phyloP scores from a whole-genome alignment of 1,140 invertebrate species.

The Contarinia nasturtii region DNA sequence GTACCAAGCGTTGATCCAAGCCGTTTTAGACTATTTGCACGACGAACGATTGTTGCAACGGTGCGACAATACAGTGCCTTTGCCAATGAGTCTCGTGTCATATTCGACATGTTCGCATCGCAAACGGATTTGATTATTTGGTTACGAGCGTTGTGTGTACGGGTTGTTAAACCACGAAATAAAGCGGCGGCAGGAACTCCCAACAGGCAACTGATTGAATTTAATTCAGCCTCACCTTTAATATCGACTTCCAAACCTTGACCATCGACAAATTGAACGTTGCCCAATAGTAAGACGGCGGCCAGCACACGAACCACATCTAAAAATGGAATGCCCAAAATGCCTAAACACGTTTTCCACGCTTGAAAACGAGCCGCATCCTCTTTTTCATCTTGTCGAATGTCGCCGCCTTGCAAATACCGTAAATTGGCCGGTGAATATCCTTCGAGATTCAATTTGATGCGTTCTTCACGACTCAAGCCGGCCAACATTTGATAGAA shows the following conservation, averaged over 20 bases:
- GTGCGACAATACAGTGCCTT: constrained; percentile 88
- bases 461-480: constrained; percentile 66
- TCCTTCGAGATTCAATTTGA: constrained; percentile 66
- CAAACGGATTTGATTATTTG: constrained; percentile 67
- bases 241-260: constrained; percentile 50
- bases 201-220: constrained; percentile 65
- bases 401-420: constrained; percentile 61
- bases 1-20: constrained; percentile 75
- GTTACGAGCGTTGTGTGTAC: constrained; percentile 66
- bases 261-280: constrained; percentile 72
- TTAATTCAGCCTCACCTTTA: constrained; percentile 56
- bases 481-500: constrained; percentile 95
- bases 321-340: constrained; percentile 81
- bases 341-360: constrained; percentile 76
- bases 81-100: constrained; percentile 71
- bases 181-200: constrained; percentile 58
- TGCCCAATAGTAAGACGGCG: constrained; percentile 76
- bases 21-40: constrained; percentile 80
- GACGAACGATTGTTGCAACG: constrained; percentile 80
- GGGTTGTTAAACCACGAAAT: constrained; percentile 61
- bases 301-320: constrained; percentile 83
- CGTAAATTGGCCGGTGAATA: constrained; percentile 59
- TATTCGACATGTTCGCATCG: constrained; percentile 66
- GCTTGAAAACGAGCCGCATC: constrained; percentile 61
- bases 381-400: constrained; percentile 52